Evolutionary conservation across 2,888 invertebrate genomes (phyloP), one percentile per base, ranked within the genome.

Genomic region (Drosophila anceps): DNA sequence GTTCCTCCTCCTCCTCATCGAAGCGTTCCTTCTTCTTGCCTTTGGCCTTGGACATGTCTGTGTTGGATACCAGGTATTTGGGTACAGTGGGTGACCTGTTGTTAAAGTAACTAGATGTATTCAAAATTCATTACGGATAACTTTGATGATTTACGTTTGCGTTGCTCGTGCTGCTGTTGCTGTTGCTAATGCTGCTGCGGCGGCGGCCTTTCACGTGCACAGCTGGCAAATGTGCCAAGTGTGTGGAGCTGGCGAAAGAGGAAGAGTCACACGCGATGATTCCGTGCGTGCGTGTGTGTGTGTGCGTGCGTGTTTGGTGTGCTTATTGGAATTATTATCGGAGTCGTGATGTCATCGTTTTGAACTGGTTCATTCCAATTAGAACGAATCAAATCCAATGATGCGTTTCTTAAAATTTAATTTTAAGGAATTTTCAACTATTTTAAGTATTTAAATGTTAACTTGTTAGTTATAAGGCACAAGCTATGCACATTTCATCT

Each of bases 21-120:
- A 92, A 91, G 12, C 82, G 88, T 15, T 91, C 88, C 60, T 92
- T 93, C 69, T 91, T 91, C 54, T 90, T 93, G 4, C 82, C 77
- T 68, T 89, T 92, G 20, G 82, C 79, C 57, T 92, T 86, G 33
- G 90, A 90, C 86, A 86, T 86, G 8, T 50, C 59, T 58, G 18
- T 33, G 20, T 35, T 54, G 31, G 7, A 18, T 33, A 6, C 8
- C 12, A 4, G 27, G 33, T 51, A n/a, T 37, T 37, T 29, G 18
- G 31, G 18, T 20, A 7, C 13, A 20, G n/a, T 37, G 35, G n/a
- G 31, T n/a, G 33, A 33, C 27, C 51, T 69, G 35, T 29, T 53
- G 31, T 20, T 29, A 29, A 18, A 44, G 18, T 2, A 20, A 51
- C 6, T 31, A 54, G 20, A 62, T 51, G 18, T 48, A 27, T 46